Base-by-base conservation (phyloP, 2,113 vertebrate genomes). In the Nannospalax galili region DNA sequence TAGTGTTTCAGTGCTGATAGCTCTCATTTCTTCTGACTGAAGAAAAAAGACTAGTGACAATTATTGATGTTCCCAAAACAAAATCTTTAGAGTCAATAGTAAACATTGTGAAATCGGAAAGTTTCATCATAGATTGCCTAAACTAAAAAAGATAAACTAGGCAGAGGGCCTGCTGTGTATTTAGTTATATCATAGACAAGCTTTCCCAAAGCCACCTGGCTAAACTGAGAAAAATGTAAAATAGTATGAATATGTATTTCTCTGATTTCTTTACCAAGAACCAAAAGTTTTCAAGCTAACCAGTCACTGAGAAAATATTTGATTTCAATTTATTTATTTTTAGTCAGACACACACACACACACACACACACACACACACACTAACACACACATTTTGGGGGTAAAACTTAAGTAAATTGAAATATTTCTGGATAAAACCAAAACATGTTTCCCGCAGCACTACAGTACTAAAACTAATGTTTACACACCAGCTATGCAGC, bases 391-490 rank as follows among this genome's bases (percentile, higher is more conserved):
- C 72, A 32, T 20, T 48, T 2, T 60, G 84, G 52, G 10, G 52
- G 24, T 90, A 93, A 92, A 75, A 62, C 20, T 45, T 24, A 90
- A 94, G 70, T 74, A 84, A 62, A 28, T 45, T 56, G 28, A 56
- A 62, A 88, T 40, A 7, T 30, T 84, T 10, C 73, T 91, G 7
- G 28, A 77, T 77, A 64, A 87, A 93, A 10, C 4, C 62, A 88
- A 79, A 90, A 58, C 16, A 14, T 48, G 12, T 75, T 94, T 89
- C 24, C 24, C 82, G 1, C 2, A 60, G 19, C 35, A 74, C 80
- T 77, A 80, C 0, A 74, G 40, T 42, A 96, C 88, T 62, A 85
- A 88, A 73, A 35, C 3, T 16, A 82, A 26, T 70, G 12, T 1
- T 92, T 80, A 65, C 4, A 72, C 32, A 65, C 11, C 6, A 89